Base-by-base conservation (phyloP, 2,888 invertebrate genomes). In the Platycheirus albimanus region DNA sequence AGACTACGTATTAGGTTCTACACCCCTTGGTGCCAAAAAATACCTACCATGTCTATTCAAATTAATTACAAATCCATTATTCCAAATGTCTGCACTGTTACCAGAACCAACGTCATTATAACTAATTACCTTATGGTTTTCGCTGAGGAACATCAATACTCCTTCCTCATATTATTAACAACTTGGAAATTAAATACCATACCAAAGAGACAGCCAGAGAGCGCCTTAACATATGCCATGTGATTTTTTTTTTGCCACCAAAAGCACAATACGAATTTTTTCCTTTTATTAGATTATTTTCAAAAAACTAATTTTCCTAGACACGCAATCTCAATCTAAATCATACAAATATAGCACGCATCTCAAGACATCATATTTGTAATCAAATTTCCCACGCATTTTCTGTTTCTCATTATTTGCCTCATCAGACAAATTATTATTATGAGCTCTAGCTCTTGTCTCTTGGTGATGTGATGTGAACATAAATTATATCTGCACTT, bases 311-410 rank as follows among this genome's bases (percentile, higher is more conserved):
- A 41, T 41, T 41, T 13, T 4, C 30, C 38, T 13, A 41, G 13
- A 41, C 38, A 41, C 38, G 38, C 38, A 41, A 41, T 33, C 3
- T 8, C 13, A 41, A 41, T 33, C 13, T 13, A n/a, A 4, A n/a
- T 11, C 11, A 36, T 1, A 41, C 13, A 13, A 41, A 41, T 3
- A 7, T 41, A 2, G 3, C 38, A 41, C 38, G 38, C 38, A 41
- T 6, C n/a, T n/a, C n/a, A n/a, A n/a, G n/a, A n/a, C n/a, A 41
- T 41, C 38, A 41, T 13, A 41, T 13, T 41, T 41, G 4, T 13
- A 41, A 41, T 41, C 3, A 41, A 13, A 41, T 41, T 41, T 41
- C 38, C 38, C 38, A 41, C 38, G 38, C 38, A n/a, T 41, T 41
- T 8, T 1, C 3, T 13, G 38, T 41, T 41, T 13, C 5, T 13